These are phyloP conservation scores for Oligia fasciuncula DNA, from an alignment of 2,888 invertebrate species.

Conservation along the genomic window DNA sequence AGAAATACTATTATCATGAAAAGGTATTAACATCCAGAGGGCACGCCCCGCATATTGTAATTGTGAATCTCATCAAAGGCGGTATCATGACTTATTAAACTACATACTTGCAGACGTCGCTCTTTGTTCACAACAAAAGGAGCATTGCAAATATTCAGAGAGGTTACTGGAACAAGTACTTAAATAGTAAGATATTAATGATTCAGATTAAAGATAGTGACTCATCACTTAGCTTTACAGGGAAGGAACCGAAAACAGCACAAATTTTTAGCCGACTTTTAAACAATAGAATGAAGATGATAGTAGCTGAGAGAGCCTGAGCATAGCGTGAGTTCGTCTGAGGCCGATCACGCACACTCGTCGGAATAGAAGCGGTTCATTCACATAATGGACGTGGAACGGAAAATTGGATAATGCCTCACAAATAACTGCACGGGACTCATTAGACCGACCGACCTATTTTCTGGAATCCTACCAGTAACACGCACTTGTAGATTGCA, in stretches of 20 bases:
- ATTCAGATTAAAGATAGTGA: slow-evolving; percentile 76
- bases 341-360: slow-evolving; percentile 74
- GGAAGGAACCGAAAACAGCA: slow-evolving; percentile 63
- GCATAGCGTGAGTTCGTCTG: slow-evolving; percentile 77
- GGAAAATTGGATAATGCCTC: slow-evolving; percentile 84
- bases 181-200: slow-evolving; percentile 71
- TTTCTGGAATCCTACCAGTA: slow-evolving; percentile 64
- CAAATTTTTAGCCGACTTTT: slow-evolving; percentile 56
- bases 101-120: slow-evolving; percentile 64
- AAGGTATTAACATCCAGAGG: slow-evolving; percentile 70
- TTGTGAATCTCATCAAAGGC: slow-evolving; percentile 69
- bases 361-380: slow-evolving; percentile 73
- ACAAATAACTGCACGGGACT: slow-evolving; percentile 75
- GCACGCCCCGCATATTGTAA: slow-evolving; percentile 70
- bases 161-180: slow-evolving; percentile 80
- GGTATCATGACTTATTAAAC: slow-evolving; percentile 70
- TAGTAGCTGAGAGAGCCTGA: slow-evolving; percentile 24
- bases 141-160: slow-evolving; percentile 71
- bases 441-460: slow-evolving; percentile 75
- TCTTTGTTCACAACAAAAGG: slow-evolving; percentile 78
- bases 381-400: slow-evolving; percentile 78
- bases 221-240: slow-evolving; percentile 71
- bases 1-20: slow-evolving; percentile 67
- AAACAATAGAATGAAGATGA: slow-evolving; percentile 67
- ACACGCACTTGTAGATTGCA: slow-evolving; percentile 24